These are phyloP conservation scores for Typhlichthys subterraneus DNA, from an alignment of 2,797 vertebrate species.

Conservation along the genomic window DNA sequence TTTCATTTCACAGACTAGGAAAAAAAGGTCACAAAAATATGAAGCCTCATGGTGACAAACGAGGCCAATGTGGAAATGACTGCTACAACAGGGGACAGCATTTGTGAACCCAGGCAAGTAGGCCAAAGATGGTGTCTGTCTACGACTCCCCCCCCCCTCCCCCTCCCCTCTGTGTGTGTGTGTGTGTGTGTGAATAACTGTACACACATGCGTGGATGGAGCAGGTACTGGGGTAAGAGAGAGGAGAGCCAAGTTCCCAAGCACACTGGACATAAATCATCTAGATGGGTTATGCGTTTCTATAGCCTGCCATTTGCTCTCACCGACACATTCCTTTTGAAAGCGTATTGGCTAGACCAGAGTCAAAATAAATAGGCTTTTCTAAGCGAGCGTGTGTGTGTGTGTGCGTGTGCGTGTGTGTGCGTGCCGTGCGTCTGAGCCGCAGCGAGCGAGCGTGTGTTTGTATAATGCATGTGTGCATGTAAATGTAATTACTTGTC, in stretches of 20 bases:
- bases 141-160: slow-evolving; percentile 22
- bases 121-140: slow-evolving; percentile 58
- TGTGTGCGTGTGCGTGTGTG: slow-evolving; percentile 40
- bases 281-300: slow-evolving; percentile 56
- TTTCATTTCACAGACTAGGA: slow-evolving; percentile 13
- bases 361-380: slow-evolving; percentile 73
- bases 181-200: slow-evolving; percentile 7
- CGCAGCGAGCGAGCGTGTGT: slow-evolving; percentile 23
- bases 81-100: slow-evolving; percentile 59
- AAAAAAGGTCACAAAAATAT: slow-evolving; percentile 23
- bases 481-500: slow-evolving; percentile 76
- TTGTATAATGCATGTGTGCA: slow-evolving; percentile 61
- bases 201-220: slow-evolving; percentile 26
- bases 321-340: slow-evolving; percentile 65
- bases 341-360: slow-evolving; percentile 38
- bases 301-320: slow-evolving; percentile 67
- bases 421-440: slow-evolving; percentile 44
- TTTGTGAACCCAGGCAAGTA: slow-evolving; percentile 68
- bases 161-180: too few relatives aligned
- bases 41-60: slow-evolving; percentile 63
- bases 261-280: slow-evolving; percentile 70
- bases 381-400: slow-evolving; percentile 42
- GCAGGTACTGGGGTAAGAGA: slow-evolving; percentile 9
- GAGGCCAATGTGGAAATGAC: slow-evolving; percentile 52
- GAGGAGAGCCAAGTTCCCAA: slow-evolving; percentile 47